Evolutionary conservation across 2,113 vertebrate species (phyloP).

Genomic region (Diphyllodes magnificus): DNA sequence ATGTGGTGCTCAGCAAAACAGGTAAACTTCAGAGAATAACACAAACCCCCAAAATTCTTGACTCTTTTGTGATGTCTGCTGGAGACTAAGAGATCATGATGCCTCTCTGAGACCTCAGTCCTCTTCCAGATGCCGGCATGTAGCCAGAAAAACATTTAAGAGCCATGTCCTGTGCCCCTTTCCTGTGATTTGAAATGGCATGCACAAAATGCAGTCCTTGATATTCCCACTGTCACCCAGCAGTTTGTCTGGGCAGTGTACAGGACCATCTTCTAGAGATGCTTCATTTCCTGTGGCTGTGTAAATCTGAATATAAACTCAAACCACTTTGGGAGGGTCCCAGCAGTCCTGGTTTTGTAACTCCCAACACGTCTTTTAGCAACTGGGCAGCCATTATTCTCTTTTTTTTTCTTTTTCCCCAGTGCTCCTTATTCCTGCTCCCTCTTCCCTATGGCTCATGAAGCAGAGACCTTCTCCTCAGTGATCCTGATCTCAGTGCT

Average conservation of each 20-base stretch:
- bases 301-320: not conserved
- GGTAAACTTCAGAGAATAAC: not conserved
- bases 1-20: not conserved
- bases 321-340: not conserved
- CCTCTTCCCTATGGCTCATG: not conserved
- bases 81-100: not conserved
- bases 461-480: not conserved
- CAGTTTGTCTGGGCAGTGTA: not conserved
- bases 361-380: not conserved
- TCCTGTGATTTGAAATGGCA: not conserved
- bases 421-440: not conserved
- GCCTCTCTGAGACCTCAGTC: not conserved
- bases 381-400: not conserved
- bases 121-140: not conserved
- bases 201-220: not conserved
- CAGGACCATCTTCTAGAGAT: not conserved
- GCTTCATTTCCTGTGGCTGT: not conserved
- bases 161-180: accelerated
- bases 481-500: not conserved
- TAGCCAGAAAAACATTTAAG: not conserved
- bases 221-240: not conserved
- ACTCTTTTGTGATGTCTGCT: not conserved
- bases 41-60: not conserved
- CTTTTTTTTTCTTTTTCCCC: not conserved
- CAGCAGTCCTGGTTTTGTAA: not conserved